Evolutionary conservation across 2,888 invertebrate genomes (phyloP).

Genomic region (Eustalomyia histrio): DNA sequence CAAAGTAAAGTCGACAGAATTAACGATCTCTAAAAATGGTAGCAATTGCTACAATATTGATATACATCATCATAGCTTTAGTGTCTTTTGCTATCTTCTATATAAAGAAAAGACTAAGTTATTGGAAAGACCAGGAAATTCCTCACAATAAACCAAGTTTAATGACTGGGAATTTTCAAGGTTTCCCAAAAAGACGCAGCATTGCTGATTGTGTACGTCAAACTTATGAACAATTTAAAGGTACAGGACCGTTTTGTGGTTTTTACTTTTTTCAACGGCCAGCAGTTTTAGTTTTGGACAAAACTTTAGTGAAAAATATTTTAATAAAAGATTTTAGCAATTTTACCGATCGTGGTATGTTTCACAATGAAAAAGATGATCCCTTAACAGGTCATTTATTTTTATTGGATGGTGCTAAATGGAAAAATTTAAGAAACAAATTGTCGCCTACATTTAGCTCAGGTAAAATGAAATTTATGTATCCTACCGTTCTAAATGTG

Average conservation of each 20-base stretch:
- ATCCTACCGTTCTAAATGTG: slow-evolving; percentile 68
- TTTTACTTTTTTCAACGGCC: slow-evolving; percentile 70
- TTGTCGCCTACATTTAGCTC: slow-evolving; percentile 73
- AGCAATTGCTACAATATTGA: slow-evolving; percentile 24
- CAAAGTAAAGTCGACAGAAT: no score
- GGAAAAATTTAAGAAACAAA: slow-evolving; percentile 72
- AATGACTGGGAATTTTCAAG: slow-evolving; percentile 60
- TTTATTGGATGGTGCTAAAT: slow-evolving; percentile 75
- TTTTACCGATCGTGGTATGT: slow-evolving; percentile 65
- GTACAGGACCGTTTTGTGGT: slow-evolving; percentile 72
- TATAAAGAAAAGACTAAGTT: slow-evolving; percentile 43
- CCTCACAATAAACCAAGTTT: slow-evolving; percentile 58
- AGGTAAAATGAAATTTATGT: slow-evolving; percentile 74
- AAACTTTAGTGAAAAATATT: slow-evolving; percentile 46
- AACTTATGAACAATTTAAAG: slow-evolving; percentile 69
- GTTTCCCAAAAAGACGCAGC: slow-evolving; percentile 38
- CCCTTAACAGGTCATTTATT: slow-evolving; percentile 65
- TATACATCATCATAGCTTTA: slow-evolving; percentile 27
- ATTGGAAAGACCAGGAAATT: slow-evolving; percentile 63
- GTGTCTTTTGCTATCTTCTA: slow-evolving; percentile 32
- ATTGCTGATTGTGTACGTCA: slow-evolving; percentile 52
- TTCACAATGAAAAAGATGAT: slow-evolving; percentile 63
- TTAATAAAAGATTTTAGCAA: slow-evolving; percentile 59
- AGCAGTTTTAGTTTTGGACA: slow-evolving; percentile 51
- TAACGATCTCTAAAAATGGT: slow-evolving; percentile 6